Evolutionary conservation across 2,797 vertebrate genomes (phyloP).

Genomic region (Pantherophis alleghaniensis): DNA sequence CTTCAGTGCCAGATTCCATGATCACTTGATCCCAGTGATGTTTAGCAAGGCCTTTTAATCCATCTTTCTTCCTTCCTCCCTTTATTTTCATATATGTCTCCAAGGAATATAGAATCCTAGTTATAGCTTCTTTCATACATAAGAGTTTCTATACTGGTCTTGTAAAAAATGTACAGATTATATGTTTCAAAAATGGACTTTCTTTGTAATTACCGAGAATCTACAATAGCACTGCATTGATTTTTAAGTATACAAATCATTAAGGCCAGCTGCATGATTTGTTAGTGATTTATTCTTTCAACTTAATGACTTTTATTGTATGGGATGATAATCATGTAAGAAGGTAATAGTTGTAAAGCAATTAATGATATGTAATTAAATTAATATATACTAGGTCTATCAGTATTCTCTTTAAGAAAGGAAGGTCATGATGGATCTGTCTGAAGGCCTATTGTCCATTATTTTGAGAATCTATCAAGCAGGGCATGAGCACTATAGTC

Average conservation of each 20-base stretch:
- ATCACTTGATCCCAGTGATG: neutral
- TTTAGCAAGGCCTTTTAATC: neutral
- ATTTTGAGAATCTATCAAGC: neutral
- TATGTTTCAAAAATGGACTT: neutral
- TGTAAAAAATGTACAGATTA: neutral
- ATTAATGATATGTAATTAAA: neutral
- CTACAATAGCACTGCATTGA: neutral
- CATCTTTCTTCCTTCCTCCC: neutral
- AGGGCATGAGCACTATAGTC: neutral
- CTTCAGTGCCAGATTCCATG: neutral
- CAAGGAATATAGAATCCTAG: neutral
- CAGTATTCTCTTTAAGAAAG: neutral
- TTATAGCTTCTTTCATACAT: neutral
- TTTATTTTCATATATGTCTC: neutral
- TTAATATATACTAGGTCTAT: neutral
- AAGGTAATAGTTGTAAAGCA: neutral
- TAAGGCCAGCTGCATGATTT: neutral
- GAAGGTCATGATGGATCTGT: neutral
- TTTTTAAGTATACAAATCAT: neutral
- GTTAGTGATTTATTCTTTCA: neutral
- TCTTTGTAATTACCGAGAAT: neutral
- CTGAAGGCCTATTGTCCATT: neutral
- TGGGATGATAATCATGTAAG: neutral
- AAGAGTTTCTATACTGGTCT: neutral
- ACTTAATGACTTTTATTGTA: neutral